Evolutionary conservation across 2,113 vertebrate species (phyloP), one percentile per base, ranked within the genome.

Genomic region (Cavia porcellus): DNA sequence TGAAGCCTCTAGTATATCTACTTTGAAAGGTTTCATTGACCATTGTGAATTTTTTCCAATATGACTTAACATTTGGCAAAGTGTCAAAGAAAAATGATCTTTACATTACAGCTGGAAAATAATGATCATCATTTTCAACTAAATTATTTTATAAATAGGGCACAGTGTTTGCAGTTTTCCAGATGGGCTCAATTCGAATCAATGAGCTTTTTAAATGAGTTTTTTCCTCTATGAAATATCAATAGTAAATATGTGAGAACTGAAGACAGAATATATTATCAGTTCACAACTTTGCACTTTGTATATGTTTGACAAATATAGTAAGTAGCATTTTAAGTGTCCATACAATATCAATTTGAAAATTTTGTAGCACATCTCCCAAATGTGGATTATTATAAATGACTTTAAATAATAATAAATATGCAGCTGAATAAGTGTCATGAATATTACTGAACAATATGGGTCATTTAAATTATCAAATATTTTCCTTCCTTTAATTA

Each of bases 41-140:
- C 32, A 80, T 47, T 95, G 25, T 45, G 66, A 84, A 70, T 64
- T 92, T 93, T 93, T 95, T 87, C 25, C 52, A 66, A 9, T 81
- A 42, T 79, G 81, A 97, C 68, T 72, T 84, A 77, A 87, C 86
- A 81, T 19, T 45, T 95, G 90, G 86, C 83, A 94, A 84, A 95
- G n/a, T 52, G 96, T 68, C 68, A 90, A 85, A 93, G 52, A 83
- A 89, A 81, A 89, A 32, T 15, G 55, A 7, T 87, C 80, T 86
- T 94, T 84, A 75, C 19, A 68, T 50, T 81, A 59, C 66, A 47
- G 74, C 66, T n/a, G 12, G 38, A 30, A 95, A 93, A 68, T 22
- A 66, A 24, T 50, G 55, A 82, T 70, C 81, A 61, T 95, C 32
- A 30, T n/a, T 59, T 59, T 57, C 50, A 55, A 84, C 7, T 72